Conservation (phyloP, 2,888 invertebrate genomes). For the Siphonodentalium dalli region DNA sequence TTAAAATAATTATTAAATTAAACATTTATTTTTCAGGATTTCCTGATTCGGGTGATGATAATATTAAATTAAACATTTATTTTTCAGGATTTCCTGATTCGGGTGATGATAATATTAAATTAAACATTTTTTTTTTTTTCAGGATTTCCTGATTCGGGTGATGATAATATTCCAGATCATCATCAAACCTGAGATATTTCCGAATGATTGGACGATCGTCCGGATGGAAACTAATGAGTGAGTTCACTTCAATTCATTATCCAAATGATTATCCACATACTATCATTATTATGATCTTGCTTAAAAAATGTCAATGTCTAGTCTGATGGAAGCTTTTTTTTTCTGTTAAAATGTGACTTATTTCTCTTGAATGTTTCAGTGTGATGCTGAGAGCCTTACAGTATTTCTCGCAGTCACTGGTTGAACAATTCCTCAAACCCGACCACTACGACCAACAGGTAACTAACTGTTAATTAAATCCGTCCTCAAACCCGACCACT, state of each 20-base stretch:
- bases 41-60: too few relatives aligned
- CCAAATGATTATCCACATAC: neutral
- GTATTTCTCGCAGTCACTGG: constrained; percentile 86
- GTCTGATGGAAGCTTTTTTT: neutral
- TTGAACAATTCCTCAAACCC: constrained; percentile 76
- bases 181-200: constrained; percentile 82
- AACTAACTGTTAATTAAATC: too few relatives aligned
- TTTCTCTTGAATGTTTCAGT: constrained; percentile 44
- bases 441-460: constrained; percentile 80
- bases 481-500: too few relatives aligned
- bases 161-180: constrained; percentile 82
- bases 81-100: constrained; percentile 88
- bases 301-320: neutral
- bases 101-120: neutral
- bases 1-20: neutral
- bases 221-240: constrained; percentile 81
- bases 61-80: neutral
- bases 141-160: constrained; percentile 84
- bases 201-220: constrained; percentile 89
- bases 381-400: constrained; percentile 81
- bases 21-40: constrained; percentile 75
- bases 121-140: constrained; percentile 66
- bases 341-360: neutral
- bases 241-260: constrained; percentile 32
- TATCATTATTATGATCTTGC: neutral